Evolutionary conservation across 30 jellyfish, hydroid and myxozoan species (phyloP), one percentile per base, ranked within the genome.

Genomic region (Aurelia sp.): DNA sequence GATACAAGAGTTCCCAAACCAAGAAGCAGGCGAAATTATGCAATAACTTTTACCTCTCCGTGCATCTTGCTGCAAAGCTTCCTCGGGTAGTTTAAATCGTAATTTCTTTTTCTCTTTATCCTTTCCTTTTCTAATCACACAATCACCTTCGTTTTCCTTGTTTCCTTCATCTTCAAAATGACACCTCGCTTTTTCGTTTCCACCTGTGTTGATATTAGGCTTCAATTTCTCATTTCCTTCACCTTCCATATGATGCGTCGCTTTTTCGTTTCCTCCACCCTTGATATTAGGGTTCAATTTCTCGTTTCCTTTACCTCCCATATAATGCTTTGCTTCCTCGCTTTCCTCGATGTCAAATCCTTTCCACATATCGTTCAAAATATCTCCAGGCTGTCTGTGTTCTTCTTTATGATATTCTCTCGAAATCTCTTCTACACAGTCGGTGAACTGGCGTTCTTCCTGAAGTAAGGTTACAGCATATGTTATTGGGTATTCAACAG

Each of bases 351-450:
- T 48, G 53, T 84, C 93, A 50, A 84, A 84, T n/a, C 84, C 84
- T 38, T 47, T 84, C 93, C 93, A 84, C 93, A 84, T 72, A 24
- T 84, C 88, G 50, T 84, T 84, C 75, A 84, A 51, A 8, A 84
- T 73, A 10, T 33, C 59, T 16, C 93, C 93, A 27, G 47, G 77
- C 52, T 61, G 87, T 38, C 87, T 61, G 30, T 10, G 48, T 38
- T 24, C 40, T 10, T 83, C 81, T 30, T 22, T 30, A 20, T 51
- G 76, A 51, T 53, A 30, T 13, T 73, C 55, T 24, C 27, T 47
- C 24, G 91, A 31, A 5, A 66, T 15, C 24, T 67, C 55, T 20
- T 81, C 84, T 6, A 65, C 0, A 8, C 17, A 21, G 12, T 20
- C 63, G 61, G 21, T 38, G 4, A 16, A 38, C n/a, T 27, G 74